A percentile compares a stretch with the other conserved stretches of the same genome.
Evolutionary conservation across 1,140 invertebrate genomes (phyloP).

Genomic region (Lepidurus packardi): DNA sequence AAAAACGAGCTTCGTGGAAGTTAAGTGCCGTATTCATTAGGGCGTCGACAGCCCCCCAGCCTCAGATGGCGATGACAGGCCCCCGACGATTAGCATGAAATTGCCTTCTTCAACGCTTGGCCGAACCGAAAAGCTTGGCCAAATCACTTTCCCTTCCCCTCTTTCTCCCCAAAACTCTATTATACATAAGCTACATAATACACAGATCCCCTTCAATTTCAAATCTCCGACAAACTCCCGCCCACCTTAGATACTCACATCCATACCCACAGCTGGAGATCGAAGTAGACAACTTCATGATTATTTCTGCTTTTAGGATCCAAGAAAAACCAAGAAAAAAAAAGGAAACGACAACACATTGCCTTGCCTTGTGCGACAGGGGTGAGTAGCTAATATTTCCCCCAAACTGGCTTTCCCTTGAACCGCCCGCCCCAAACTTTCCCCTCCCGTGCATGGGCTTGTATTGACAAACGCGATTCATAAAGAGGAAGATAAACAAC

Average conservation of each 20-base stretch:
- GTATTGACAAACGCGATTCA: constrained; percentile 19
- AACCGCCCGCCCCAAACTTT: background rate
- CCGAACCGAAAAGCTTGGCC: constrained; percentile 12
- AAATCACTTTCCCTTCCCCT: constrained; percentile 19
- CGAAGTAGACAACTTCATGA: constrained; percentile 9
- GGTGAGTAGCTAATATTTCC: background rate
- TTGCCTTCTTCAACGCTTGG: constrained; percentile 21
- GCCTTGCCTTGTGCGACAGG: background rate
- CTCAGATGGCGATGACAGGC: constrained; percentile 16
- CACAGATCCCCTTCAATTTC: constrained; percentile 21
- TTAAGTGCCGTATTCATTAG: constrained; percentile 22
- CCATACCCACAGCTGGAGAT: background rate
- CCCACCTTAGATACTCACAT: background rate
- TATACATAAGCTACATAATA: constrained; percentile 22
- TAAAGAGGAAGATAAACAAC: constrained; percentile 12
- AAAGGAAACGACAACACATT: constrained; percentile 3
- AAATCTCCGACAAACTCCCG: background rate
- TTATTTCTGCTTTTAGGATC: background rate
- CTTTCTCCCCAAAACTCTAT: constrained; percentile 16
- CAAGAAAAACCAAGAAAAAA: background rate
- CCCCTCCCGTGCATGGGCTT: background rate
- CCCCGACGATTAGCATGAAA: constrained; percentile 18
- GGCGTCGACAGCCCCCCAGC: constrained; percentile 13
- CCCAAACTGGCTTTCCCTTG: background rate
- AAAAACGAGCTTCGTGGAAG: background rate